Evolutionary conservation across 2,888 invertebrate genomes (phyloP).

Genomic region (Malacosoma neustria): DNA sequence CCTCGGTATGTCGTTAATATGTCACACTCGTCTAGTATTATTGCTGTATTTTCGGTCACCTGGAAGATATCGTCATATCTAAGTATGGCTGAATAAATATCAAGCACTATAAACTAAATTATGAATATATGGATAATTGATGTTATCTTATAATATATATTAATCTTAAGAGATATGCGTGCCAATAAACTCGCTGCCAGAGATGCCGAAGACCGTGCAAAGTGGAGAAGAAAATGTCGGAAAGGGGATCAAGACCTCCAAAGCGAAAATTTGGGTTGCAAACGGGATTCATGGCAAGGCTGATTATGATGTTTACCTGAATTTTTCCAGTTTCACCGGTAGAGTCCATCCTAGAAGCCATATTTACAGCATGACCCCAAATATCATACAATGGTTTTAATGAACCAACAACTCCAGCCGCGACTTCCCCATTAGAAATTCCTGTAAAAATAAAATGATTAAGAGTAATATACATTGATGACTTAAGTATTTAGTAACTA

Average conservation of each 20-base stretch:
- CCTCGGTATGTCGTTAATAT: constrained; percentile 81
- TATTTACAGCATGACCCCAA: constrained; percentile 97
- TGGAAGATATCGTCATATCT: too few species aligned
- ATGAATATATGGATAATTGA: background rate
- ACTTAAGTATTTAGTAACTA: too few species aligned
- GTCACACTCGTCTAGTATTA: constrained; percentile 78
- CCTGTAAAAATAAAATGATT: constrained; percentile 61
- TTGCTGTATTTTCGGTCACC: constrained; percentile 83
- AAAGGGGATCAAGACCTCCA: too few species aligned
- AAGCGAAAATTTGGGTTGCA: too few species aligned
- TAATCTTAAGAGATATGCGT: too few species aligned
- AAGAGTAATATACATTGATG: too few species aligned
- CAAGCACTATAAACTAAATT: background rate
- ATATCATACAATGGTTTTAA: constrained; percentile 96
- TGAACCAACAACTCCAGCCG: constrained; percentile 96
- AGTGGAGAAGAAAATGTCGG: too few species aligned
- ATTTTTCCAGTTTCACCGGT: constrained; percentile 87
- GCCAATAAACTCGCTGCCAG: too few species aligned
- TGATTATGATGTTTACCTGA: too few species aligned
- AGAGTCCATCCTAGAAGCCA: constrained; percentile 97
- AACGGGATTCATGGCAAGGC: too few species aligned
- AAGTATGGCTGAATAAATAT: too few species aligned
- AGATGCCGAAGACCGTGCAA: too few species aligned
- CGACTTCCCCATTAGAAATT: constrained; percentile 91
- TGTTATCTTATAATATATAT: background rate